A percentile compares a stretch with the other conserved stretches of the same genome.
phyloP scores from a whole-genome alignment of 2,797 vertebrate species.

The Linurgus olivaceus region DNA sequence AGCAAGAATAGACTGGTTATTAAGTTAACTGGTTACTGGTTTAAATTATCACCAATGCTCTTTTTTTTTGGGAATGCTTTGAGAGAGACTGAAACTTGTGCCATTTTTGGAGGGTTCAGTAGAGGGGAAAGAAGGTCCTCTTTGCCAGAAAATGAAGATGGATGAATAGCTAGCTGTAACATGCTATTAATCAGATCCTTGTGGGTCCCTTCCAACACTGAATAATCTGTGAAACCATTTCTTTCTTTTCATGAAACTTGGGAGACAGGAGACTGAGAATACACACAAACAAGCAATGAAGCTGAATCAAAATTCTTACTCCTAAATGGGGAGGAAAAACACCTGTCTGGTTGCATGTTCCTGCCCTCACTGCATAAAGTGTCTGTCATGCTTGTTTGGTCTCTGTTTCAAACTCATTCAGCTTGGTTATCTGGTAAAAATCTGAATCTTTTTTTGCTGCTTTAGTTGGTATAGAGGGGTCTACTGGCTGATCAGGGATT shows the following conservation, averaged over 20 bases:
- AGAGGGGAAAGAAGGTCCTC: neutral
- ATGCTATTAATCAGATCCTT: neutral
- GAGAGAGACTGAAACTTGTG: neutral
- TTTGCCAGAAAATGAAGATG: neutral
- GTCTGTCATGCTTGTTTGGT: neutral
- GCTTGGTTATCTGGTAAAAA: neutral
- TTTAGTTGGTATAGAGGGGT: neutral
- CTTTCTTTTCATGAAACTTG: neutral
- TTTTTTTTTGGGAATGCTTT: neutral
- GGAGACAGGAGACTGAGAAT: neutral
- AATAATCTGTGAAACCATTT: neutral
- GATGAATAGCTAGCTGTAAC: neutral
- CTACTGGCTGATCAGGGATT: neutral
- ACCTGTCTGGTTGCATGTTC: neutral
- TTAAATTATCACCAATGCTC: neutral
- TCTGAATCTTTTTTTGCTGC: neutral
- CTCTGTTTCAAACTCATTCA: neutral
- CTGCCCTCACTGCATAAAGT: neutral
- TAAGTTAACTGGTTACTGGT: neutral
- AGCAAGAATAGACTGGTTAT: neutral
- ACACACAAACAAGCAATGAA: rapidly evolving
- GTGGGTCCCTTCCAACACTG: neutral
- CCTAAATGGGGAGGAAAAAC: neutral
- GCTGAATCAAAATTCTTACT: neutral
- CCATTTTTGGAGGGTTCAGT: neutral